A percentile compares a stretch with the other conserved stretches of the same genome.
Evolutionary conservation across 2,113 vertebrate genomes (phyloP).

Genomic region (Polyodon spathula): DNA sequence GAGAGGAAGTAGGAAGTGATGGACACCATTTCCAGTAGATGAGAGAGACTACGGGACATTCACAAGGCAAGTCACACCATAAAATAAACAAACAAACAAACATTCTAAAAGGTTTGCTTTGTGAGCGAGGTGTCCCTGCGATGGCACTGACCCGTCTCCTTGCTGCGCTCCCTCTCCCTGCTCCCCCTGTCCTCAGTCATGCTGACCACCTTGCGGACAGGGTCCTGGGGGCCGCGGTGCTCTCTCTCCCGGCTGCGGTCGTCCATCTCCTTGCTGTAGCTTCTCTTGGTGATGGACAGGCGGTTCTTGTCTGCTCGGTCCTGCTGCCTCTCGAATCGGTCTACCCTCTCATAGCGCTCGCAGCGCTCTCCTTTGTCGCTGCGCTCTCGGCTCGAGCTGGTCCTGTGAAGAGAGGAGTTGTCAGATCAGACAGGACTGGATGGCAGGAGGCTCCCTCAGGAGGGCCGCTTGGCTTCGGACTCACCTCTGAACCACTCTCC

Average conservation of each 20-base stretch:
- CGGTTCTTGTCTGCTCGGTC: constrained; percentile 59
- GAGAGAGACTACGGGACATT: no score
- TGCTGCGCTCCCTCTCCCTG: constrained; percentile 53
- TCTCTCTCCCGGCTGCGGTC: constrained; percentile 75
- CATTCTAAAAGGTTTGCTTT: no score
- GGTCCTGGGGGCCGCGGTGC: constrained; percentile 58
- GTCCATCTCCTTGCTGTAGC: constrained; percentile 85
- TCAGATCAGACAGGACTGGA: neutral
- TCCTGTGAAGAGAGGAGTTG: constrained; percentile 44
- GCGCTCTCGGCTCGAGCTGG: constrained; percentile 84
- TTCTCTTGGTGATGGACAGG: constrained; percentile 70
- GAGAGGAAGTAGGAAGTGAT: no score
- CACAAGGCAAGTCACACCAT: no score
- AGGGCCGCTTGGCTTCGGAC: neutral
- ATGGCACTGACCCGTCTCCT: constrained; percentile 37
- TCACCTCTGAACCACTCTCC: constrained; percentile 82
- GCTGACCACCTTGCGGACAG: constrained; percentile 73
- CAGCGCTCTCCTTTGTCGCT: constrained; percentile 60
- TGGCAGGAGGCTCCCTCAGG: neutral
- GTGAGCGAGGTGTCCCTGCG: neutral
- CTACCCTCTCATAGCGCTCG: constrained; percentile 33
- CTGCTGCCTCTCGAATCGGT: constrained; percentile 33
- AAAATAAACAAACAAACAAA: no score
- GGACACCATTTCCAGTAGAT: no score
- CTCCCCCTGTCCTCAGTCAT: constrained; percentile 74